These are phyloP conservation scores for Tortrix viridana DNA, from an alignment of 2,888 invertebrate genomes.

Conservation along the genomic window DNA sequence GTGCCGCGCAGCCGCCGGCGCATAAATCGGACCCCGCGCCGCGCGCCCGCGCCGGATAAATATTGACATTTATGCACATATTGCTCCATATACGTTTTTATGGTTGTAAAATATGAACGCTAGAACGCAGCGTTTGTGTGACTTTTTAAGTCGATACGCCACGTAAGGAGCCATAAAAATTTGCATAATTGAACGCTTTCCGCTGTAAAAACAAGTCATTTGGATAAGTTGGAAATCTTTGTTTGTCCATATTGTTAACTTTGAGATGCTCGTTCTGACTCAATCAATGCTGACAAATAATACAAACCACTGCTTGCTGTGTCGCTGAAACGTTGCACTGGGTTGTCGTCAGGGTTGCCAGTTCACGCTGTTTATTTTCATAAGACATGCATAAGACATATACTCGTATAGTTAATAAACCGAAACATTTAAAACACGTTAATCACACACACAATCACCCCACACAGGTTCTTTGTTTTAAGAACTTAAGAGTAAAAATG, in stretches of 20 bases:
- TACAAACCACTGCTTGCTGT: not conserved
- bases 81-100: constrained; percentile 83
- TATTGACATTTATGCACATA: constrained; percentile 83
- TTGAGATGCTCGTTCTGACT: constrained; percentile 7
- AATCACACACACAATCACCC: no score
- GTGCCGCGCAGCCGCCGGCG: constrained; percentile 62
- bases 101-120: constrained; percentile 80
- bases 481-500: no score
- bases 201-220: constrained; percentile 71
- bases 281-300: constrained; percentile 10
- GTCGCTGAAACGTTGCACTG: not conserved
- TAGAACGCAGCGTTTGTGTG: constrained; percentile 66
- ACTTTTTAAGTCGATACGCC: constrained; percentile 67
- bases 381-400: no score
- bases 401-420: no score
- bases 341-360: not conserved
- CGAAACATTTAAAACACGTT: no score
- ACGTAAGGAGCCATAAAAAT: constrained; percentile 76
- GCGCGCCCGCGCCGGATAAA: constrained; percentile 60
- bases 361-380: no score
- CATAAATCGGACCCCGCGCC: constrained; percentile 68
- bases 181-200: constrained; percentile 79
- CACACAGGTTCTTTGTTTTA: no score
- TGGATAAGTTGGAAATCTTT: constrained; percentile 55
- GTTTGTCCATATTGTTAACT: constrained; percentile 27